phyloP scores from a whole-genome alignment of 1,140 invertebrate species.

The Drosophila oshimai region DNA sequence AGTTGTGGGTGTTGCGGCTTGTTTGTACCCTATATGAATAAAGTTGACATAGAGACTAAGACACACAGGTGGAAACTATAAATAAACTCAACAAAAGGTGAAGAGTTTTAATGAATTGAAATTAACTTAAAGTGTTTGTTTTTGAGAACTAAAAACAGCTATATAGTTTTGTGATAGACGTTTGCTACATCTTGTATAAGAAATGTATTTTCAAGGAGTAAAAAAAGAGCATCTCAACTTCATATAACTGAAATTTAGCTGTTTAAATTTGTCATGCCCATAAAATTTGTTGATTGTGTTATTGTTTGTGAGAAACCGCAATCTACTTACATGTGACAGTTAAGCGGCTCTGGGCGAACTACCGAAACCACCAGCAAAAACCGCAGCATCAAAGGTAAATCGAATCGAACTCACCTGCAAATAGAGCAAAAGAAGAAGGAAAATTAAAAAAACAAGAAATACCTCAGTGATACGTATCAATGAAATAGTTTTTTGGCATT shows the following conservation, averaged over 20 bases:
- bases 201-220: no score
- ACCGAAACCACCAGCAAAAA: constrained; percentile 2
- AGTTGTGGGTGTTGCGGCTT: background rate
- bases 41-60: background rate
- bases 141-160: no score
- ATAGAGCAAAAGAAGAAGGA: constrained; percentile 15
- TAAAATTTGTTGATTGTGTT: constrained; percentile 7
- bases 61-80: no score
- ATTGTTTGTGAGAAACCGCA: constrained; percentile 31
- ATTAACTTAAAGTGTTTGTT: no score
- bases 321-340: constrained; percentile 59
- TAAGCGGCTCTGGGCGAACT: constrained; percentile 18
- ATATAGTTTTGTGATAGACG: no score
- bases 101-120: no score
- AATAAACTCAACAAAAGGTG: no score
- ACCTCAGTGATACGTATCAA: background rate
- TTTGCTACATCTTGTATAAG: no score
- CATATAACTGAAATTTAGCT: background rate
- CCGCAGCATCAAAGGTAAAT: constrained; percentile 4
- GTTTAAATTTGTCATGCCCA: background rate
- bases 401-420: constrained; percentile 56
- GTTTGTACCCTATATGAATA: background rate
- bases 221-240: background rate
- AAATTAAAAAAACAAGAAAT: constrained; percentile 5
- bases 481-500: constrained; percentile 35